These are phyloP conservation scores for Chrysolina oricalcia DNA, from an alignment of 2,888 invertebrate species.

Conservation along the genomic window DNA sequence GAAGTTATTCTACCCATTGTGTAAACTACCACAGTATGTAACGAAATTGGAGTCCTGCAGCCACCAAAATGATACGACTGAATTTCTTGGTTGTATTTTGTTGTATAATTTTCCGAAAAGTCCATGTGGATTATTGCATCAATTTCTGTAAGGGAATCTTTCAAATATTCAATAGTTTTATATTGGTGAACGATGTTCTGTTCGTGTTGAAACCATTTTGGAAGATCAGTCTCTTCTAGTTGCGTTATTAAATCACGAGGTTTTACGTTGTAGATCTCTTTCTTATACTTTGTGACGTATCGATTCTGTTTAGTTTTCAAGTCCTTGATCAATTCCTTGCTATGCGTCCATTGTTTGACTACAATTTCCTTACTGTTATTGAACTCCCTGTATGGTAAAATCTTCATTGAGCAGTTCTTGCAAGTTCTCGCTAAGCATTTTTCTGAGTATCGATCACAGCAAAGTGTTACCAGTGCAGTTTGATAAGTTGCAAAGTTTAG, in stretches of 20 bases:
- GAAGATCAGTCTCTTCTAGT: constrained; percentile 12
- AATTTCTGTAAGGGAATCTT: constrained; percentile 36
- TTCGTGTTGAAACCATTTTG: constrained; percentile 33
- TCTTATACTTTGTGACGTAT: constrained; percentile 5
- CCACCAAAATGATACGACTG: constrained; percentile 66
- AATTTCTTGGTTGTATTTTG: constrained; percentile 60
- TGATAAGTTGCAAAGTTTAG: neutral
- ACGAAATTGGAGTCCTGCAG: constrained; percentile 58
- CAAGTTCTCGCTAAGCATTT: constrained; percentile 28
- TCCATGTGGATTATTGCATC: constrained; percentile 59
- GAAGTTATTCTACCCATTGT: constrained; percentile 22
- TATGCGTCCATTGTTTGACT: constrained; percentile 12
- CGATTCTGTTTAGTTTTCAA: constrained; percentile 21
- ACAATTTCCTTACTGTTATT: constrained; percentile 14
- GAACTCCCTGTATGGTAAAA: constrained; percentile 13
- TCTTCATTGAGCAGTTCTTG: constrained; percentile 13
- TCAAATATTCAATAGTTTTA: constrained; percentile 24
- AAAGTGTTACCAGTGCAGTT: constrained; percentile 8
- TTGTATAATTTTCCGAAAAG: constrained; percentile 66
- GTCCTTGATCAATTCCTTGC: constrained; percentile 12
- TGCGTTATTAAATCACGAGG: constrained; percentile 3
- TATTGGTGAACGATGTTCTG: constrained; percentile 34
- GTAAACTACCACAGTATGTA: constrained; percentile 68
- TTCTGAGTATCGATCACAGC: constrained; percentile 32
- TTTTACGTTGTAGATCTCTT: constrained; percentile 23